These are phyloP conservation scores for Rhizomys pruinosus DNA, from an alignment of 2,113 vertebrate genomes.

Conservation along the genomic window DNA sequence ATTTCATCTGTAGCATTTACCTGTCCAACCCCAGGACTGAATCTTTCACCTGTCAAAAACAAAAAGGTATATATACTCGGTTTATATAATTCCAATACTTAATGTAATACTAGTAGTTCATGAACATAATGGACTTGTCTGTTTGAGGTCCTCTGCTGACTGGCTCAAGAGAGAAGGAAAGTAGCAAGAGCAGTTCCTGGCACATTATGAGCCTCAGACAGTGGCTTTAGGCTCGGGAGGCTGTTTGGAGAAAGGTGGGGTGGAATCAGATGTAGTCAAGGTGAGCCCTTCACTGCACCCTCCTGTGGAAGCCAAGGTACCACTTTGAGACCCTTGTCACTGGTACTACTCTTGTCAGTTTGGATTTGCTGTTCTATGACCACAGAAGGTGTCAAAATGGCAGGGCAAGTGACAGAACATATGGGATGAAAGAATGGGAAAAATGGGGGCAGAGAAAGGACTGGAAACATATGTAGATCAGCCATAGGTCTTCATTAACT, in stretches of 20 bases:
- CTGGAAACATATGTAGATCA: not conserved
- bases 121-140: not conserved
- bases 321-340: not conserved
- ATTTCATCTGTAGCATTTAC: constrained; percentile 93
- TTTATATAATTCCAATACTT: constrained; percentile 23
- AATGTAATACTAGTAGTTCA: not conserved
- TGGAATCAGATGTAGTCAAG: not conserved
- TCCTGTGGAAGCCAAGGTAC: not conserved
- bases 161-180: not conserved
- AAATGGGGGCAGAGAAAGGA: not conserved
- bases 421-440: constrained; percentile 6
- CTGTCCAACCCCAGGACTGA: constrained; percentile 93
- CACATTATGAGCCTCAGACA: not conserved
- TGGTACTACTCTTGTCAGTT: not conserved
- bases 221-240: not conserved
- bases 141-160: not conserved
- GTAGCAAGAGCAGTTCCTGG: not conserved
- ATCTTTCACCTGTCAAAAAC: constrained; percentile 92
- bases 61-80: constrained; percentile 12
- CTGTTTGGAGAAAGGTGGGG: not conserved
- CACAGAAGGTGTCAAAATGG: not conserved
- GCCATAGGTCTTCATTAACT: not conserved
- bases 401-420: not conserved
- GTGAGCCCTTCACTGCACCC: not conserved
- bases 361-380: constrained; percentile 21